Base-by-base conservation (phyloP, 2,113 vertebrate genomes). In the Ptilonorhynchus violaceus region DNA sequence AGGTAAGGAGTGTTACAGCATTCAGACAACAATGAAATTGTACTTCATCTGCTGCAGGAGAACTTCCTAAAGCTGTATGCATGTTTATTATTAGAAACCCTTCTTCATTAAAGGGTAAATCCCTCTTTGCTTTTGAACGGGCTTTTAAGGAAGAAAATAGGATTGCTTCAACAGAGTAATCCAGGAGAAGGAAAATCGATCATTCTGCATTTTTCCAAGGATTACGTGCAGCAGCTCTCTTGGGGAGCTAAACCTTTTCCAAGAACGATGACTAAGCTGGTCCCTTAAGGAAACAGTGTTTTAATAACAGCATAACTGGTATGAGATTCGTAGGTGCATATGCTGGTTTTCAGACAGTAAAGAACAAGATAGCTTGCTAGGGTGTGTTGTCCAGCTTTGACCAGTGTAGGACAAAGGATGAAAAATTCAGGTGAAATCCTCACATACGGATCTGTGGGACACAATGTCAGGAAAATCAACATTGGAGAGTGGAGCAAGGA, bases 151-250 rank as follows among this genome's bases (percentile, higher is more conserved):
- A 77, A 59, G 39, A 88, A 94, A 85, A 55, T 64, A 88, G 64
- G 76, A 75, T 86, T 74, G 22, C 44, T 91, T 0, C 59, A 75
- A 68, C 20, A 15, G 76, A 93, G 81, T 68, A 70, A 81, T 91
- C 85, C 56, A 89, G 72, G 82, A 95, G 87, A 78, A 88, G 64
- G 58, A 80, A 72, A 75, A 67, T 25, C 14, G 59, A 94, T 86
- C n/a, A 62, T 92, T 94, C 49, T 85, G 64, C 88, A 56, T 94
- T 96, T 94, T 93, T 69, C 82, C 70, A 80, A 39, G 68, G 70
- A 42, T 85, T 85, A 31, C 10, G 17, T 60, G 46, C 86, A 83
- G 70, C 35, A 81, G 64, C 49, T 96, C 67, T 95, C 85, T 80
- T 58, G 78, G 74, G 83, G 59, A 79, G 60, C 83, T 81, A 86